A percentile compares a stretch with the other conserved stretches of the same genome.
These are phyloP conservation scores for Channa maculata DNA, from an alignment of 2,113 vertebrate species.

Conservation along the genomic window DNA sequence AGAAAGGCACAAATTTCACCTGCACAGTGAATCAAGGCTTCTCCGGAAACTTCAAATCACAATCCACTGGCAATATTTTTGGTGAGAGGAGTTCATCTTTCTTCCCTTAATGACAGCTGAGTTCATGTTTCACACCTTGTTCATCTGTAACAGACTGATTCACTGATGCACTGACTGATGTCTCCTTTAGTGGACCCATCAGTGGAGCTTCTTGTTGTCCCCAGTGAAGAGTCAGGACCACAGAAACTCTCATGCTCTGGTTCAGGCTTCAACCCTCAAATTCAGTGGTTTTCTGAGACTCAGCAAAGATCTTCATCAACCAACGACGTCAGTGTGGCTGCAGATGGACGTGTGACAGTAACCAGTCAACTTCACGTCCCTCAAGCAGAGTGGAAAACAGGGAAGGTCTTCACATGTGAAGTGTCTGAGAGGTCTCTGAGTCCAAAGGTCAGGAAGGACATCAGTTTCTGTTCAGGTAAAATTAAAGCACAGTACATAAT, in stretches of 20 bases:
- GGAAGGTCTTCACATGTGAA: slow-evolving; percentile 64
- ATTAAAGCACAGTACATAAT: background rate
- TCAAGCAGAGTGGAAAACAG: slow-evolving; percentile 67
- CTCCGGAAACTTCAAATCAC: background rate
- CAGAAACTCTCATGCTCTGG: slow-evolving; percentile 70
- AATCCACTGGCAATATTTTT: slow-evolving; percentile 18
- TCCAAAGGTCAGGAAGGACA: rapidly evolving
- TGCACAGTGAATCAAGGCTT: slow-evolving; percentile 59
- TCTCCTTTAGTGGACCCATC: slow-evolving; percentile 60
- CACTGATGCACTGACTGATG: background rate
- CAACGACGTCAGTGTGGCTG: slow-evolving; percentile 29
- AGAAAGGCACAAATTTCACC: background rate
- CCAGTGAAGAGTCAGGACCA: slow-evolving; percentile 7
- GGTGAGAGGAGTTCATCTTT: slow-evolving; percentile 41
- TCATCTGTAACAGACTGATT: background rate
- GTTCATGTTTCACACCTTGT: background rate
- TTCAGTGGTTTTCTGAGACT: slow-evolving; percentile 65
- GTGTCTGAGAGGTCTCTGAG: slow-evolving; percentile 50
- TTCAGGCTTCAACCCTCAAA: slow-evolving; percentile 70
- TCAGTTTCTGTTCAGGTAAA: slow-evolving; percentile 78
- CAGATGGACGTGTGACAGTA: slow-evolving; percentile 59
- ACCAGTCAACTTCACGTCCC: slow-evolving; percentile 60
- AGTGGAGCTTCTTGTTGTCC: slow-evolving; percentile 55
- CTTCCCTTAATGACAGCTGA: background rate
- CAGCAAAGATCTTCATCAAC: background rate